Conservation (phyloP, 2,113 vertebrate genomes). For the Amblyopsis rosae region DNA sequence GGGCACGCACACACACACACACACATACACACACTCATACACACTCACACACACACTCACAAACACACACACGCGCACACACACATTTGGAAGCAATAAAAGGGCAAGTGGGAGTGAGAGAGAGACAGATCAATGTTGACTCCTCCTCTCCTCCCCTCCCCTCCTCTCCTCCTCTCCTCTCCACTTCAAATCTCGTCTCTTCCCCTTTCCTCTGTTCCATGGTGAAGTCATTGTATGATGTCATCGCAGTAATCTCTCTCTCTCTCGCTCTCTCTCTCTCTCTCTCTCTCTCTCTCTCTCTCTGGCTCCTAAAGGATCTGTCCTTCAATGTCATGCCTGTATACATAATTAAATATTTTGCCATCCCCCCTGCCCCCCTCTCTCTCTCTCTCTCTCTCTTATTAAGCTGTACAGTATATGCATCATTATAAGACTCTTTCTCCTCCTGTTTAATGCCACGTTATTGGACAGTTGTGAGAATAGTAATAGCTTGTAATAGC, state of each 20-base stretch:
- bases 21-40: neutral
- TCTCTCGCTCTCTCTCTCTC: too few relatives aligned
- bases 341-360: too few relatives aligned
- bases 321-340: too few relatives aligned
- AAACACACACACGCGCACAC: neutral
- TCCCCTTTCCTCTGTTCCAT: neutral
- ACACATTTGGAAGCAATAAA: neutral
- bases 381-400: neutral
- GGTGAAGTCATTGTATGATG: too few relatives aligned
- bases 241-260: neutral
- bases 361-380: neutral
- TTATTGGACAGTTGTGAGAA: neutral
- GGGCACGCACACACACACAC: conserved; percentile 70
- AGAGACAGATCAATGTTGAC: neutral
- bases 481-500: neutral
- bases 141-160: neutral
- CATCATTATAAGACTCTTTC: neutral
- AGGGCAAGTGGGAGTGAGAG: neutral
- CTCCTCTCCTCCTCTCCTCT: neutral
- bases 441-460: neutral
- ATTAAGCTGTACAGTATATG: neutral
- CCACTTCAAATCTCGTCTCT: conserved; percentile 9
- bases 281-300: neutral
- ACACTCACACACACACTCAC: neutral
- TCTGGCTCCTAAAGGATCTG: neutral